Base-by-base conservation (phyloP, 2,797 vertebrate genomes). In the Sciurus vulgaris region DNA sequence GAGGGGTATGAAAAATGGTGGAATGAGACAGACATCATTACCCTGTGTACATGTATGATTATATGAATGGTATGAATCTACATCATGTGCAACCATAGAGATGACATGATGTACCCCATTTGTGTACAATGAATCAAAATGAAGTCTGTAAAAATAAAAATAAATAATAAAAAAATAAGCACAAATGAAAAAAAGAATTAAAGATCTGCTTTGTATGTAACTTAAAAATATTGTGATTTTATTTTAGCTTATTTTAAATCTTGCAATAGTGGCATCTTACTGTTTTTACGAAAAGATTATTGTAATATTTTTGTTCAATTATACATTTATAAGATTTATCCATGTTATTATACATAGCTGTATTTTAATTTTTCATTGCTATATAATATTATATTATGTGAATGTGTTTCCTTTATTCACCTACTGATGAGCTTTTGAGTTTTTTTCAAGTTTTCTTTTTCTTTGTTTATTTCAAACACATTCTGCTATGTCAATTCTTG, bases 171-270 rank as follows among this genome's bases (percentile, higher is more conserved):
- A 38, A 38, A 38, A 38, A 38, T 38, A 38, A 38, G 38, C 38
- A 38, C 38, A 38, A 38, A 38, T 38, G 38, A 38, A 38, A 38
- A 85, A 89, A 47, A 82, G 35, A 38, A 74, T 56, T n/a, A 70
- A 86, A 59, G 20, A 76, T 41, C 10, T 44, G 15, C 38, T 70
- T 1, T 93, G 18, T 14, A 69, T 35, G 7, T 22, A 86, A 28
- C 13, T 89, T 72, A 87, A 24, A 4, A 78, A n/a, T 44, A 79
- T 49, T 81, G 51, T 26, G 24, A 73, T 59, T 88, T 85, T 67
- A 72, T 74, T 74, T 78, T 47, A 91, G 30, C 24, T 88, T 88
- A 83, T 81, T 90, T 93, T 65, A 24, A 63, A 84, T 79, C 44
- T 79, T 84, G 3, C 74, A 44, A 30, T 63, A 82, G 26, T 86